Evolutionary conservation across 2,797 vertebrate species (phyloP).

Genomic region (Hirundo rustica): DNA sequence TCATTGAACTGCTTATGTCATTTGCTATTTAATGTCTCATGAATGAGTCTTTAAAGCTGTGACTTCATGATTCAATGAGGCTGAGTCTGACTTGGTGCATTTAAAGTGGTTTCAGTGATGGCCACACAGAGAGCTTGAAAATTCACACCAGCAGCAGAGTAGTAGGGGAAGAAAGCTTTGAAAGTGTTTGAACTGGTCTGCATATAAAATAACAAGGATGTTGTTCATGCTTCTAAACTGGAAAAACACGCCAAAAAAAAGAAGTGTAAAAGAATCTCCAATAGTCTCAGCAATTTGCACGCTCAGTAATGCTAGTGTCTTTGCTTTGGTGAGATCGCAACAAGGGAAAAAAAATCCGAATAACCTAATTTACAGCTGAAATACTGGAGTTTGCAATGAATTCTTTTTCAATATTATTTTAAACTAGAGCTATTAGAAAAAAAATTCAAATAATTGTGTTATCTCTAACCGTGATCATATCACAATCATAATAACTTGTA

Average conservation of each 20-base stretch:
- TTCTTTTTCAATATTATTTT: neutral
- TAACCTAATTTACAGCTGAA: neutral
- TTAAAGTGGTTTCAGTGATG: constrained; percentile 24
- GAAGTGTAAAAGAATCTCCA: neutral
- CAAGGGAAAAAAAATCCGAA: neutral
- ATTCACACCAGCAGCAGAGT: constrained; percentile 33
- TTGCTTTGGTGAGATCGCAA: neutral
- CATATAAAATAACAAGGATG: constrained; percentile 24
- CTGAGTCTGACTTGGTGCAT: neutral
- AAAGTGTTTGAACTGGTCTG: constrained; percentile 40
- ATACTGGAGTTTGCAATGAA: neutral
- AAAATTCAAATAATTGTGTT: neutral
- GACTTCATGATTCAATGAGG: constrained; percentile 36
- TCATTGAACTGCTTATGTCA: neutral
- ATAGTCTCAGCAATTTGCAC: neutral
- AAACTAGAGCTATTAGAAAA: neutral
- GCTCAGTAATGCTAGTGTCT: neutral
- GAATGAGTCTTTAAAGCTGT: constrained; percentile 5
- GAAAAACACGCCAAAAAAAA: constrained; percentile 27
- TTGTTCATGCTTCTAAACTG: constrained; percentile 58
- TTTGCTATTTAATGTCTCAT: constrained; percentile 8
- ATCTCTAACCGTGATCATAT: neutral
- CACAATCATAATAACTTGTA: neutral
- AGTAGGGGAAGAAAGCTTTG: constrained; percentile 9
- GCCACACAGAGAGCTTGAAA: constrained; percentile 59